Evolutionary conservation across 1,140 invertebrate genomes (phyloP).

Genomic region (Ostrea edulis): DNA sequence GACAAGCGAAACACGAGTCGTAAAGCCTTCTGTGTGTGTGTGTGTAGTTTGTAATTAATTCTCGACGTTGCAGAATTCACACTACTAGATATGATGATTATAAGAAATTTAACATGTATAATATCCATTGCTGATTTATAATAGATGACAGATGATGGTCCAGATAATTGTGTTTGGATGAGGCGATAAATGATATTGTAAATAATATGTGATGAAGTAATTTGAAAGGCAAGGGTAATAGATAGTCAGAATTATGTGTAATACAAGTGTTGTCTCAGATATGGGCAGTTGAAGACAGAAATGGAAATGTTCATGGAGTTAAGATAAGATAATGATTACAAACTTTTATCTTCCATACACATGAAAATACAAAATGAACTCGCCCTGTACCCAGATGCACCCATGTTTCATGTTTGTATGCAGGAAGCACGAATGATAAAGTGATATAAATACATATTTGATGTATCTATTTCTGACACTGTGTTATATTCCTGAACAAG

Average conservation of each 20-base stretch:
- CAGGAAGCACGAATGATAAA: constrained; percentile 26
- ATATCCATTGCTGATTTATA: no score
- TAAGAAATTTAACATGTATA: no score
- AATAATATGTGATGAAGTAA: not conserved
- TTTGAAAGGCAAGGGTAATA: constrained; percentile 23
- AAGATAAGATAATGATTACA: not conserved
- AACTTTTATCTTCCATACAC: constrained; percentile 5
- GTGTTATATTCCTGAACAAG: constrained; percentile 20
- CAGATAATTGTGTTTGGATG: not conserved
- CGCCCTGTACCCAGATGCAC: constrained; percentile 2
- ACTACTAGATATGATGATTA: no score
- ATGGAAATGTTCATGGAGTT: constrained; percentile 20
- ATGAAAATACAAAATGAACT: constrained; percentile 9
- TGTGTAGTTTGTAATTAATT: not conserved
- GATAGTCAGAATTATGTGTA: not conserved
- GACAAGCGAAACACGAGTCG: constrained; percentile 9
- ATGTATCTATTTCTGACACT: constrained; percentile 14
- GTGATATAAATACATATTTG: constrained; percentile 19
- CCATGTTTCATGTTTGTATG: constrained; percentile 21
- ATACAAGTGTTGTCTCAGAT: not conserved
- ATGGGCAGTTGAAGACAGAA: not conserved
- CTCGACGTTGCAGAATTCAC: not conserved
- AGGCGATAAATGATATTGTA: not conserved
- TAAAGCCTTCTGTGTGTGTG: constrained; percentile 20
- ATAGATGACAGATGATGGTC: not conserved